These are phyloP conservation scores for Parotia lawesii DNA, from an alignment of 2,113 vertebrate species.

Conservation along the genomic window DNA sequence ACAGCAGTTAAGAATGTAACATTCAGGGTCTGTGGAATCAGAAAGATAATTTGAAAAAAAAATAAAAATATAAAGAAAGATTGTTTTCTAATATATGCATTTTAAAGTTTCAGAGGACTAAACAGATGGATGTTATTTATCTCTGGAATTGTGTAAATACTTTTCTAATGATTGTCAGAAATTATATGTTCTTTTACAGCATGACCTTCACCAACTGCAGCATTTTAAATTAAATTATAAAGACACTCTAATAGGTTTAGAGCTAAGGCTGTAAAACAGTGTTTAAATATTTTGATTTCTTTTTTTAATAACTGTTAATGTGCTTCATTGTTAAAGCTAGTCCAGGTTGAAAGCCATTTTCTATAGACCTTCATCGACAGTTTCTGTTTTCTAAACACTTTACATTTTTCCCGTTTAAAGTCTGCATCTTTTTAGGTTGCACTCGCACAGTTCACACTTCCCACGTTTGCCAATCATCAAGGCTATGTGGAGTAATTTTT, in stretches of 20 bases:
- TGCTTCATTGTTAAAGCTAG: neutral
- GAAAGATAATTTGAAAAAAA: neutral
- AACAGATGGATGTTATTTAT: neutral
- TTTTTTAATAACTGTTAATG: neutral
- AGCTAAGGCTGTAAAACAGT: neutral
- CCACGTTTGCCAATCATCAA: conserved; percentile 63
- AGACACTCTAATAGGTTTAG: neutral
- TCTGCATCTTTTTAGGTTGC: conserved; percentile 40
- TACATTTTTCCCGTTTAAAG: neutral
- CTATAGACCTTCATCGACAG: neutral
- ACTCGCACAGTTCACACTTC: conserved; percentile 20
- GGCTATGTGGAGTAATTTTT: conserved; percentile 44
- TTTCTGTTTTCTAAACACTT: conserved; percentile 50
- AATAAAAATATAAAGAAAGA: neutral
- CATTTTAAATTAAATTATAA: neutral
- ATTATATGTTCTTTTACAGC: conserved; percentile 9
- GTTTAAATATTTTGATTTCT: conserved; percentile 10
- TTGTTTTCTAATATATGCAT: neutral
- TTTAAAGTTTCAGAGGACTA: neutral
- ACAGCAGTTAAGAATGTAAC: neutral
- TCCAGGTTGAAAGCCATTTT: conserved; percentile 13
- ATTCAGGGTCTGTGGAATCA: neutral
- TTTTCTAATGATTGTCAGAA: conserved; percentile 16
- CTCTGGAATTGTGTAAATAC: conserved; percentile 1
- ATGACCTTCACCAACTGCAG: neutral